phyloP scores from a whole-genome alignment of 2,888 invertebrate species.

The Pollenia angustigena region DNA sequence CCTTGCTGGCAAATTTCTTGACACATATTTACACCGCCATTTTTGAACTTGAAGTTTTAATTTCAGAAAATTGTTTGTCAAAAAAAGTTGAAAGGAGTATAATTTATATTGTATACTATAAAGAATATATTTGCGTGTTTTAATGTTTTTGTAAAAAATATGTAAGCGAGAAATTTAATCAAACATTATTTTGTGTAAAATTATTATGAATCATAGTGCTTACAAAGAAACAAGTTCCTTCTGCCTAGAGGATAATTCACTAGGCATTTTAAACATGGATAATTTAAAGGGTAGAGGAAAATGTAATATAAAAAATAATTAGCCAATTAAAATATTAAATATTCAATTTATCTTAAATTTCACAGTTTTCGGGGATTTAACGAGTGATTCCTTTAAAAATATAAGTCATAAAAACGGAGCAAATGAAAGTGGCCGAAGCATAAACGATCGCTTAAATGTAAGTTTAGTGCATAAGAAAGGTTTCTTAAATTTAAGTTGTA shows the following conservation, averaged over 20 bases:
- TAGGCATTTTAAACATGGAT: conserved; percentile 79
- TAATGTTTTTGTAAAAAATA: neutral
- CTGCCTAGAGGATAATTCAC: conserved; percentile 76
- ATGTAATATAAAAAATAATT: conserved; percentile 36
- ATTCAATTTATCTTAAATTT: conserved; percentile 13
- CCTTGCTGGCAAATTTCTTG: conserved; percentile 3
- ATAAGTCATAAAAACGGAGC: conserved; percentile 32
- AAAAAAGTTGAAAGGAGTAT: neutral
- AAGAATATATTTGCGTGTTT: neutral
- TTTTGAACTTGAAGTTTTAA: conserved; percentile 43
- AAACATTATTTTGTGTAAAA: neutral
- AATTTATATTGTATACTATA: no score
- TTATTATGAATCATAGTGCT: conserved; percentile 39
- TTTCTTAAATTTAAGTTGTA: no score
- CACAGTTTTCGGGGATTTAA: conserved; percentile 80
- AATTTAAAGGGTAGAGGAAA: conserved; percentile 77
- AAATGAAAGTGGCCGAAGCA: conserved; percentile 55
- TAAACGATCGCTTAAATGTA: conserved; percentile 78
- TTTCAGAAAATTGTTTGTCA: conserved; percentile 1
- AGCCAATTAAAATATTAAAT: neutral
- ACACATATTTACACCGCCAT: conserved; percentile 52
- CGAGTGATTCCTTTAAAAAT: conserved; percentile 75
- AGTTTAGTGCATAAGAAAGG: conserved; percentile 36
- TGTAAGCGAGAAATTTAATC: neutral
- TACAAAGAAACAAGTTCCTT: conserved; percentile 29